Evolutionary conservation across 1,140 invertebrate genomes (phyloP), one percentile per base, ranked within the genome.

Genomic region (Anastrepha ludens): DNA sequence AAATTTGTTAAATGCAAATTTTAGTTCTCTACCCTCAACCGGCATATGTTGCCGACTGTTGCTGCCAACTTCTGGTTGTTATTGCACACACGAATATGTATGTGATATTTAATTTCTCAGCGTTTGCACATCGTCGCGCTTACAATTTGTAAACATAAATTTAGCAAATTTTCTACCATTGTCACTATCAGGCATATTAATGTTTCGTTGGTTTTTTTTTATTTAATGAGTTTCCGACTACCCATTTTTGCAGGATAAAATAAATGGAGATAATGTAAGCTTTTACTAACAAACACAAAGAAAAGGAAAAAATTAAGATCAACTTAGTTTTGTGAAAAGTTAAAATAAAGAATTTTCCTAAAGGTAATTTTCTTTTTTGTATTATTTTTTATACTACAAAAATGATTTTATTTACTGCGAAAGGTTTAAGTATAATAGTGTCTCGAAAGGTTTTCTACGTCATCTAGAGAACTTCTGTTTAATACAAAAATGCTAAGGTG

Each of bases 1-100:
- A 67, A 67, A 29, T 67, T 8, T 67, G 9, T 67, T 67, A 67
- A 67, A 67, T 67, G 11, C 39, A 20, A 67, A 9, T 67, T 67
- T 67, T 20, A 67, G 39, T 67, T 67, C 20, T 4, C 20, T 20
- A 39, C 29, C 13, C 20, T 39, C 64, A 67, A 39, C 64, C 64
- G 20, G 6, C 29, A 67, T 67, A 41, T 67, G 2, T 20, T 13
- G 64, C 29, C 8, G n/a, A 65, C n/a, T 65, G 64, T 65, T 6
- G 50, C 64, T 65, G n/a, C n/a, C 29, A 29, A 29, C 29, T 29
- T 29, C 29, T 55, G 50, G 50, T 11, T 55, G 2, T 55, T 11
- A 55, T 64, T 11, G 59, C 59, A 60, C 9, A 11, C 17, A 64
- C 5, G n/a, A 6, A 20, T 20, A 64, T 6, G 13, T n/a, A 62